A percentile compares a stretch with the other conserved stretches of the same genome.
Evolutionary conservation across 2,113 vertebrate species (phyloP).

Genomic region (Vidua macroura): DNA sequence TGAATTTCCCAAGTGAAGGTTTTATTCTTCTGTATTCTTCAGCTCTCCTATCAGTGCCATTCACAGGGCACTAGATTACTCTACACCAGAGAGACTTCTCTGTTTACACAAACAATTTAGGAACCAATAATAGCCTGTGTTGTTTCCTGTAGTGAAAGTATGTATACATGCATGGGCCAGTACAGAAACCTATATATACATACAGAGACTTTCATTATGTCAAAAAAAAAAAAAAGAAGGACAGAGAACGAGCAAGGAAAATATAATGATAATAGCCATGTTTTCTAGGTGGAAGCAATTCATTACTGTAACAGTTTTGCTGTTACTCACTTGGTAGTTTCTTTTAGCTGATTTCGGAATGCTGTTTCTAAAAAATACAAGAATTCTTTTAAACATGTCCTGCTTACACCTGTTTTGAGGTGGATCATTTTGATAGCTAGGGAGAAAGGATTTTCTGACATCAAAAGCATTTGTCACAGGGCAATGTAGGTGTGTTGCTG

Average conservation of each 20-base stretch:
- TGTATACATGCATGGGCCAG: not conserved
- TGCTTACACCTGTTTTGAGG: not conserved
- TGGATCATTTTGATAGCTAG: not conserved
- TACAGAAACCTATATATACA: not conserved
- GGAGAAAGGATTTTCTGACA: not conserved
- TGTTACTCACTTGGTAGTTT: not conserved
- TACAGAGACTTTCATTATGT: not conserved
- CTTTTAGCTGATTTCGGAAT: not conserved
- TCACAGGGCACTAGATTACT: not conserved
- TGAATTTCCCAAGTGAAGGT: constrained; percentile 16
- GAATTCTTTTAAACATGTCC: not conserved
- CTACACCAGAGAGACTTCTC: not conserved
- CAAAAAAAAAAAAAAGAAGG: not conserved
- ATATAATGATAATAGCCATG: not conserved
- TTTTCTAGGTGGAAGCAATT: not conserved
- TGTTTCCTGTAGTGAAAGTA: not conserved
- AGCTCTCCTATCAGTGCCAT: not conserved
- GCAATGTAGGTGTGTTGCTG: not conserved
- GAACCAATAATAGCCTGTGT: not conserved
- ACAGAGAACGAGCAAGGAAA: not conserved
- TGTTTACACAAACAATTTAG: not conserved
- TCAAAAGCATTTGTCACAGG: not conserved
- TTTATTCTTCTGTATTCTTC: not conserved
- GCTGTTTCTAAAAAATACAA: not conserved
- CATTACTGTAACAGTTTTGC: not conserved